Evolutionary conservation across 1,140 invertebrate species (phyloP), one percentile per base, ranked within the genome.

Genomic region (Palaemon carinicauda): DNA sequence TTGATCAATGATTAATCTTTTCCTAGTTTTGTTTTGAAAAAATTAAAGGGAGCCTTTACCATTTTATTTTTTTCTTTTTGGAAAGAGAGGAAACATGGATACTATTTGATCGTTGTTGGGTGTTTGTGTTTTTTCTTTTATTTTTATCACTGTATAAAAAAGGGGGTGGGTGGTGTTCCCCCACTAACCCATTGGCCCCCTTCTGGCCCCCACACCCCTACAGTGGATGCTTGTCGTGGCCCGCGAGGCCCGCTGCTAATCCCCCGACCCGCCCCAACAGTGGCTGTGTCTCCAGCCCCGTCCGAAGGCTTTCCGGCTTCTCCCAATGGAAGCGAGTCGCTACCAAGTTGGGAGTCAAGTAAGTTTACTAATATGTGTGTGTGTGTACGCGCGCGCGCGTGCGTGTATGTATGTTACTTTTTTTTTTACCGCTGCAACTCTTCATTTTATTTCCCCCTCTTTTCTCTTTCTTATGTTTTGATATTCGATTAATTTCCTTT

Each of bases 261-360:
- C 75, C 83, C 77, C 83, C 83, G 83, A 77, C 77, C 77, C 83
- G 83, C 83, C 83, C 83, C 83, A 80, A 82, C 88, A 87, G 77
- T 81, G 83, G 85, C 80, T 82, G 80, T 73, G 88, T 86, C 71
- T 82, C 88, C 65, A 89, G 88, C 74, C 89, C 89, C 60, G 87
- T 88, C 73, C 89, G 89, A 27, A 82, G 88, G 75, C 88, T 88
- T 75, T 87, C 88, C 60, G 95, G 95, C 93, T 96, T 96, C 94
- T 96, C 96, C 91, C 96, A 96, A 93, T 97, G 96, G 96, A 94
- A 95, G 91, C 94, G 96, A 92, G 96, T 97, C 92, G 96, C 96
- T 92, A 96, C 95, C 92, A 97, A 96, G 93, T 95, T 97, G 90
- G 96, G 96, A 94, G 96, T 97, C 93, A 96, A 96, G 96, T 97